Conservation (phyloP, 2,888 invertebrate species). For the Anthophora plumipes region DNA sequence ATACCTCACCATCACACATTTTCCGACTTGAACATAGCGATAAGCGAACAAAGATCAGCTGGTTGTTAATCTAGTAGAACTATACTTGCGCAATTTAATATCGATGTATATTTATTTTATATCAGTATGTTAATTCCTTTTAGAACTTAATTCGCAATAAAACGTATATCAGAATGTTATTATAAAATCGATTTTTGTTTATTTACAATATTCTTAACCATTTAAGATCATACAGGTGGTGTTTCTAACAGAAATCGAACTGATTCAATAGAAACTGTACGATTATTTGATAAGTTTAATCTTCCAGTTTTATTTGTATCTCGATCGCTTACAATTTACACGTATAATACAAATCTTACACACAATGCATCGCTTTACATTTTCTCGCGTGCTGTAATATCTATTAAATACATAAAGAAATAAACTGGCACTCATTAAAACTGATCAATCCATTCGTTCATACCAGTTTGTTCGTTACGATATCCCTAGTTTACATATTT, state of each 20-base stretch:
- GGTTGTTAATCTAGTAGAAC: slow-evolving; percentile 8
- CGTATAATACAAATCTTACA: neutral
- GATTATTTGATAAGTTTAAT: too few relatives aligned
- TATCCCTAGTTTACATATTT: neutral
- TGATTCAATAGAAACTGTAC: neutral
- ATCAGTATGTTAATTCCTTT: neutral
- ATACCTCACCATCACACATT: slow-evolving; percentile 71
- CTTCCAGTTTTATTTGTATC: too few relatives aligned
- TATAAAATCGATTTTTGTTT: neutral
- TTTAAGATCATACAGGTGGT: slow-evolving; percentile 8
- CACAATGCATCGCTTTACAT: neutral
- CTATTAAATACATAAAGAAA: neutral
- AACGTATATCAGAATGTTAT: neutral
- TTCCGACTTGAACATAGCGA: slow-evolving; percentile 60
- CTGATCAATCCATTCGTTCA: neutral
- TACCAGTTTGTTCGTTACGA: neutral
- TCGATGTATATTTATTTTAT: neutral
- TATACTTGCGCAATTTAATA: slow-evolving; percentile 13
- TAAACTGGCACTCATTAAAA: neutral
- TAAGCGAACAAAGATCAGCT: slow-evolving; percentile 54
- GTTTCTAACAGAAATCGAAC: neutral
- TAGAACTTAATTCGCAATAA: neutral
- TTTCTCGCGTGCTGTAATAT: neutral
- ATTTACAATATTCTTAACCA: slow-evolving; percentile 5
- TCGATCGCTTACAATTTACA: too few relatives aligned